Conservation (phyloP, 2,113 vertebrate species). For the Shinisaurus crocodilurus region DNA sequence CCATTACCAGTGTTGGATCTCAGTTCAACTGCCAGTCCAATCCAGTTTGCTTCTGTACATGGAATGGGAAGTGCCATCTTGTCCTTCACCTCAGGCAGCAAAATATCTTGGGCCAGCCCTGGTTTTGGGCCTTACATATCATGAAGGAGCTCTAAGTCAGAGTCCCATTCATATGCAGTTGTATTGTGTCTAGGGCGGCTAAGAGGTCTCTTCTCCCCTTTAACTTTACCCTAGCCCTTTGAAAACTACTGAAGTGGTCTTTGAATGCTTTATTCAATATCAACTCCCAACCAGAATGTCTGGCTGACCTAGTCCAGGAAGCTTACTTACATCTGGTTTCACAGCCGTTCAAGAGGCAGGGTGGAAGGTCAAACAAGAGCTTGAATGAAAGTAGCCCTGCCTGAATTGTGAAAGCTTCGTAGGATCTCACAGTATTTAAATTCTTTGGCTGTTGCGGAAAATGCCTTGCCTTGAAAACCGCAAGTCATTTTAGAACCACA, state of each 20-base stretch:
- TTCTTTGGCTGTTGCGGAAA: too few species aligned
- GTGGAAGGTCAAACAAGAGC: not conserved
- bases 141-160: too few species aligned
- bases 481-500: not conserved
- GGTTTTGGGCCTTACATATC: too few species aligned
- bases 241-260: not conserved
- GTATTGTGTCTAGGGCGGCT: not conserved
- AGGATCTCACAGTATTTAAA: not conserved
- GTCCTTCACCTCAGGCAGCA: too few species aligned
- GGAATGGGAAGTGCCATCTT: too few species aligned
- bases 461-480: not conserved
- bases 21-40: too few species aligned
- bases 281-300: not conserved
- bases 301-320: not conserved
- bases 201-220: not conserved
- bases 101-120: too few species aligned
- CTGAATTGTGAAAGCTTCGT: not conserved
- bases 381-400: not conserved
- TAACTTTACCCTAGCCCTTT: not conserved
- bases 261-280: not conserved
- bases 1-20: too few species aligned
- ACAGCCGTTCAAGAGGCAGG: not conserved
- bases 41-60: too few species aligned
- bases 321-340: not conserved
- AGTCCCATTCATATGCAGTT: too few species aligned